Evolutionary conservation across 2,113 vertebrate genomes (phyloP).

Genomic region (Geothlypis trichas): DNA sequence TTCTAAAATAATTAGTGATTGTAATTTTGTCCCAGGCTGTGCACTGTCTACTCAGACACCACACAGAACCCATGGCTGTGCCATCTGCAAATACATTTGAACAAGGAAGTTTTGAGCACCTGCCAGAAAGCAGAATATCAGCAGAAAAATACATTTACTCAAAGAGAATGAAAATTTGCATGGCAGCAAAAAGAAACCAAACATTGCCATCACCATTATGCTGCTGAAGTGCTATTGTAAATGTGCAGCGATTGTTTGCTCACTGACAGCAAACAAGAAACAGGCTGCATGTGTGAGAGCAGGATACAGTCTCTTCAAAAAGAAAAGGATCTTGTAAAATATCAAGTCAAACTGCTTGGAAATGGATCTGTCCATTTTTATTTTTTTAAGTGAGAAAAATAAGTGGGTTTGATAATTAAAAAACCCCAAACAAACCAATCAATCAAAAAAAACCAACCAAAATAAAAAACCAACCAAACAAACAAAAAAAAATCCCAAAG

Average conservation of each 20-base stretch:
- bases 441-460: accelerated
- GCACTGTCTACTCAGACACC: neutral
- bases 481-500: neutral
- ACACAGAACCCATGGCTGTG: neutral
- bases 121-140: slow-evolving; percentile 39
- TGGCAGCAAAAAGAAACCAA: slow-evolving; percentile 36
- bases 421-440: neutral
- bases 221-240: neutral
- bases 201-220: neutral
- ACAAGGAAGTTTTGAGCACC: slow-evolving; percentile 33
- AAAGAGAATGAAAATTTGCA: slow-evolving; percentile 45
- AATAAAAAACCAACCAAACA: neutral
- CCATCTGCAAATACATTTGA: slow-evolving; percentile 49
- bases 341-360: neutral
- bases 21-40: slow-evolving; percentile 30
- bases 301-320: neutral
- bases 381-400: neutral
- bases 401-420: neutral
- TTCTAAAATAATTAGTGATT: slow-evolving; percentile 33
- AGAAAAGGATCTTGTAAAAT: neutral
- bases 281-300: neutral
- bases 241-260: neutral
- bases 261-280: neutral
- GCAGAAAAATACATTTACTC: slow-evolving; percentile 39
- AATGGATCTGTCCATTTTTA: neutral